phyloP scores from a whole-genome alignment of 2,113 vertebrate genomes.

The Poeciliopsis prolifica region DNA sequence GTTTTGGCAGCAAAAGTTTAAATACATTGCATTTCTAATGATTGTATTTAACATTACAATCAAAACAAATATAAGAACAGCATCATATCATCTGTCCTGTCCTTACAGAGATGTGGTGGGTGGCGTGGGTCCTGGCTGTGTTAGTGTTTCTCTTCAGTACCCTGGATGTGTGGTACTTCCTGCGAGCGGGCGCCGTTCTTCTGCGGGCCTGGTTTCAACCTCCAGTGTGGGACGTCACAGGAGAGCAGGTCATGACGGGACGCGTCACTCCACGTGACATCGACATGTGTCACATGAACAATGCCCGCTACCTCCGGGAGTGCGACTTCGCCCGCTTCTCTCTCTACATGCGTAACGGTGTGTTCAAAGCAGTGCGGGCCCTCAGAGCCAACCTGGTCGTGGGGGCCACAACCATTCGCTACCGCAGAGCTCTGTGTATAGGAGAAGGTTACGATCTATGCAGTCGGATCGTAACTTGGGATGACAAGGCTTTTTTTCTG shows the following conservation, averaged over 20 bases:
- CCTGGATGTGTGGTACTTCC: slow-evolving; percentile 86
- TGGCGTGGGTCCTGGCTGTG: slow-evolving; percentile 58
- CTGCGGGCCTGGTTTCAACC: slow-evolving; percentile 81
- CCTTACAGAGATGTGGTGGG: slow-evolving; percentile 65
- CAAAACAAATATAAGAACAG: not conserved
- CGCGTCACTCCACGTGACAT: slow-evolving; percentile 84
- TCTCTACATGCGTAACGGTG: slow-evolving; percentile 83
- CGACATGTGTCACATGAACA: slow-evolving; percentile 93
- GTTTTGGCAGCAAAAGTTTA: too few species aligned
- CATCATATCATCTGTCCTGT: not conserved
- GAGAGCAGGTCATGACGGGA: slow-evolving; percentile 78
- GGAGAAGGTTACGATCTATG: slow-evolving; percentile 82
- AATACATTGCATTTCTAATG: too few species aligned
- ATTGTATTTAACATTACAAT: not conserved
- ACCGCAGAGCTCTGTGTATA: slow-evolving; percentile 81
- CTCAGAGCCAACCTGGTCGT: slow-evolving; percentile 78
- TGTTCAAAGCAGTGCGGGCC: slow-evolving; percentile 79
- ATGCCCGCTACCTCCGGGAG: slow-evolving; percentile 89
- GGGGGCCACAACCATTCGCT: slow-evolving; percentile 86
- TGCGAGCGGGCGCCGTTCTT: slow-evolving; percentile 67
- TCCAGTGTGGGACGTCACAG: slow-evolving; percentile 81
- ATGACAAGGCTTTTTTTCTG: slow-evolving; percentile 85
- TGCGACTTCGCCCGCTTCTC: slow-evolving; percentile 88
- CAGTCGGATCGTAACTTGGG: slow-evolving; percentile 85
- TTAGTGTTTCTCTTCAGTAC: slow-evolving; percentile 75